Evolutionary conservation across 2,888 invertebrate genomes (phyloP), one percentile per base, ranked within the genome.

Genomic region (Microchrysa polita): DNA sequence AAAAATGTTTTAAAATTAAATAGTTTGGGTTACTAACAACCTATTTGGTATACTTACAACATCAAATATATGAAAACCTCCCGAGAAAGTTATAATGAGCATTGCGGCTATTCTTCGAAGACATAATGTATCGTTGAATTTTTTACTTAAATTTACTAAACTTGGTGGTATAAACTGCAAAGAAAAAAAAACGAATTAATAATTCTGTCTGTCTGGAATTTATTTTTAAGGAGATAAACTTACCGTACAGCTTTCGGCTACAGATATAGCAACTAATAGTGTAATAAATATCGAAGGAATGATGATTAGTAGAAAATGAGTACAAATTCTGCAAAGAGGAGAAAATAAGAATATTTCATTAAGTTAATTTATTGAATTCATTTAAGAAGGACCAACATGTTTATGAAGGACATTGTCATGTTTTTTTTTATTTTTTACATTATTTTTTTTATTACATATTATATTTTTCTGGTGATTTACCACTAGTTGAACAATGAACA

Each of bases 61-160:
- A 80, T 90, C 90, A 74, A 88, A 82, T 75, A 89, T 83, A 83
- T 90, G 90, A 67, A 88, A 87, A 20, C 87, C 82, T 22, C 88
- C 88, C 76, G 91, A 83, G 18, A 89, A 82, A 44, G 88, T 79
- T 57, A 90, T 88, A 73, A 88, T 87, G 69, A 87, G 82, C 73
- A 88, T 86, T 57, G 89, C 88, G 42, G 90, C 82, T 74, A 88
- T 81, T 78, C 88, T 84, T 73, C 90, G 84, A 76, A 88, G 84
- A 82, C 87, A 86, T 77, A 88, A 85, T 34, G 87, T 87, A 79
- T 87, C 87, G 80, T 88, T 89, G 77, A 89, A 87, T 61, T 85
- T 83, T 78, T 86, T 86, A 79, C 88, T 89, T 72, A 87, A 86
- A 76, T 83, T 84, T 57, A 87, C 85, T 80, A 89, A 81, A 77